phyloP scores from a whole-genome alignment of 2,888 invertebrate genomes.

The Saturnia japonica region DNA sequence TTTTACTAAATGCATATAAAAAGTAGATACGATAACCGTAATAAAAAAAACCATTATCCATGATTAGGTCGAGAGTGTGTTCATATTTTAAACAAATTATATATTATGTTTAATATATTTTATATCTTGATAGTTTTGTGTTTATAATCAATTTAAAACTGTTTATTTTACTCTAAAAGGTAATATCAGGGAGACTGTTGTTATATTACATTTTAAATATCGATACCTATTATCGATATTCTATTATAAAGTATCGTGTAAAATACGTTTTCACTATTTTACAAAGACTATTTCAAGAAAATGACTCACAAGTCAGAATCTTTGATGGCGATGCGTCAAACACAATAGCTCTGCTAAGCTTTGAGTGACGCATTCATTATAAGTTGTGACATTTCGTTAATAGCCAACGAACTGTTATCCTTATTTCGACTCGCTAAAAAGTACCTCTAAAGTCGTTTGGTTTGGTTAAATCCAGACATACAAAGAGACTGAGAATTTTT shows the following conservation, averaged over 20 bases:
- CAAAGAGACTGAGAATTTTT: too few relatives aligned
- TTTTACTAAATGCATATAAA: too few relatives aligned
- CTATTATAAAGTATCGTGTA: neutral
- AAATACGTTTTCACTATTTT: conserved; percentile 25
- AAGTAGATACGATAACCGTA: too few relatives aligned
- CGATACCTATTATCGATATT: neutral
- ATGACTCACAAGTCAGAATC: conserved; percentile 43
- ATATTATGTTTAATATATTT: neutral
- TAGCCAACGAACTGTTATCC: conserved; percentile 59
- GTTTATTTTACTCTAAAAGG: neutral
- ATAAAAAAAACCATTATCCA: too few relatives aligned
- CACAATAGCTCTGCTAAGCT: conserved; percentile 60
- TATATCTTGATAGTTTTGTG: neutral
- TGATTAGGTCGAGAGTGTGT: neutral
- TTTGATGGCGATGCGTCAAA: conserved; percentile 45
- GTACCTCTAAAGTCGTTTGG: neutral
- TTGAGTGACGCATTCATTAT: conserved; percentile 73
- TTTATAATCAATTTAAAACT: neutral
- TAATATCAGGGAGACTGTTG: neutral
- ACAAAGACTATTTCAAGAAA: conserved; percentile 39
- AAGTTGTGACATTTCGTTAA: conserved; percentile 63
- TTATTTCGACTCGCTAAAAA: conserved; percentile 27
- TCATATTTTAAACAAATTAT: neutral
- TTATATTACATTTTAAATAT: neutral
- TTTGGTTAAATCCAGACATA: neutral